Percentiles rank a stretch among this genome's conserved stretches.
These are phyloP conservation scores for Ursus arctos DNA, from an alignment of 2,113 vertebrate genomes.

Conservation along the genomic window DNA sequence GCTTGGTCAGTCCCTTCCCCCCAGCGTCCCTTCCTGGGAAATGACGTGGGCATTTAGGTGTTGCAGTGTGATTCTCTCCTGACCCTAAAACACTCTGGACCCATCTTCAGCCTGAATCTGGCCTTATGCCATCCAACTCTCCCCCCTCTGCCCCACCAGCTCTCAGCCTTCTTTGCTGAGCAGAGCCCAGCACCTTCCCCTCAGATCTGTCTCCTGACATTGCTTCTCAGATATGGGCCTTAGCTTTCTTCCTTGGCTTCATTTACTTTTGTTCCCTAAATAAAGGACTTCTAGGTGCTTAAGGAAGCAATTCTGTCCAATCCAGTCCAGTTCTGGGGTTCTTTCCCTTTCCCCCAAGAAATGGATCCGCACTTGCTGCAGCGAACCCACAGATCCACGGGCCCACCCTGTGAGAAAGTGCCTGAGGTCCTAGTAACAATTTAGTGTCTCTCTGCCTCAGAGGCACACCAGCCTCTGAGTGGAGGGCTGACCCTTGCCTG, in stretches of 20 bases:
- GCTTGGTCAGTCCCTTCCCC: not conserved
- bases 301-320: not conserved
- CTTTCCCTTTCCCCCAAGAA: not conserved
- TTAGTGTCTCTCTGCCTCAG: not conserved
- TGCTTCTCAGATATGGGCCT: constrained; percentile 28
- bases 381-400: not conserved
- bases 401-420: not conserved
- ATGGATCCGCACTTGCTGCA: not conserved
- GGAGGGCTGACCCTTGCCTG: not conserved
- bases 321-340: not conserved
- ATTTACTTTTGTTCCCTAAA: constrained; percentile 23
- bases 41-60: not conserved
- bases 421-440: not conserved
- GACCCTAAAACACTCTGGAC: not conserved
- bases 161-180: not conserved
- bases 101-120: not conserved
- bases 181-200: not conserved
- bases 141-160: not conserved
- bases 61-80: not conserved
- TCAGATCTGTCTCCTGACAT: not conserved
- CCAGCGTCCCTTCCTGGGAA: not conserved
- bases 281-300: constrained; percentile 5
- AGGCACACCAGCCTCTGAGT: not conserved
- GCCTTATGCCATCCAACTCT: not conserved
- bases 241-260: constrained; percentile 29